Conservation (phyloP, 2,113 vertebrate species). For the Halichoeres trimaculatus region DNA sequence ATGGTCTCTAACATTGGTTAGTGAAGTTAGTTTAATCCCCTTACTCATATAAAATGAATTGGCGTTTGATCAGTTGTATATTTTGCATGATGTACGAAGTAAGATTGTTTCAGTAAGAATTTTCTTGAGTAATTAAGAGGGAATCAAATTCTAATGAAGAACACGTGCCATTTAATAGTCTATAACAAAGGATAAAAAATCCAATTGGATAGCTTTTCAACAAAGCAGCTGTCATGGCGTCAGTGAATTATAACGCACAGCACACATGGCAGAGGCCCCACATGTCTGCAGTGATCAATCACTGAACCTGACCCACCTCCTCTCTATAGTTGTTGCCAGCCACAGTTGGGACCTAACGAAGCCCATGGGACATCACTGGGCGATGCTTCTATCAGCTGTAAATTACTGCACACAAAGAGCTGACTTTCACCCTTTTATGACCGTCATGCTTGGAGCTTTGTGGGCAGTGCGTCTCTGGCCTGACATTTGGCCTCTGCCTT, state of each 20-base stretch:
- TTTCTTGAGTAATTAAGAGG: background rate
- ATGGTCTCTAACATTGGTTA: no score
- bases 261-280: slow-evolving; percentile 44
- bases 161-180: background rate
- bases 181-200: slow-evolving; percentile 15
- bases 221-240: slow-evolving; percentile 33
- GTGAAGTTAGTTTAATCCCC: no score
- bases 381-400: slow-evolving; percentile 26
- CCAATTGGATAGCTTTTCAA: slow-evolving; percentile 23
- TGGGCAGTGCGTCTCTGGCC: slow-evolving; percentile 10
- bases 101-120: no score
- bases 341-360: slow-evolving; percentile 33
- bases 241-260: slow-evolving; percentile 12
- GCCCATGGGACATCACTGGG: slow-evolving; percentile 35
- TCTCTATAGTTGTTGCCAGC: slow-evolving; percentile 41
- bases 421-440: slow-evolving; percentile 8
- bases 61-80: no score
- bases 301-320: slow-evolving; percentile 15
- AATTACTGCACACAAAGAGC: slow-evolving; percentile 47
- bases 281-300: slow-evolving; percentile 53
- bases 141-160: background rate
- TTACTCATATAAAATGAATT: no score
- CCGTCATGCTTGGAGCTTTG: slow-evolving; percentile 34
- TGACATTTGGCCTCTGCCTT: slow-evolving; percentile 50
- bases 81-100: no score